Conservation (phyloP, 2,113 vertebrate species). For the Tyrannus savana region DNA sequence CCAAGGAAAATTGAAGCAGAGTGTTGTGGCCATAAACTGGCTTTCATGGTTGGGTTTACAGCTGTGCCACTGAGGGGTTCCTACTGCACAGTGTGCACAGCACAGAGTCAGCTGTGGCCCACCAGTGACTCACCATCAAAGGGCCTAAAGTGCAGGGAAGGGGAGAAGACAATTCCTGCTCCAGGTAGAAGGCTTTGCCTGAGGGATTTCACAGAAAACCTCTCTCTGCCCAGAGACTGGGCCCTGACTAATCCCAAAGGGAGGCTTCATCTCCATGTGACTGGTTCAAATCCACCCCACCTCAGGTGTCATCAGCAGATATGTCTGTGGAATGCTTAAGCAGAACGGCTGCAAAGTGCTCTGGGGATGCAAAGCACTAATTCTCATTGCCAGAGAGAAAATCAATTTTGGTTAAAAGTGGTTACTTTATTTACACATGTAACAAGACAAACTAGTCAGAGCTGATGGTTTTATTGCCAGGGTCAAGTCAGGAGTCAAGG, state of each 20-base stretch:
- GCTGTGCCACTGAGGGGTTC: conserved; percentile 80
- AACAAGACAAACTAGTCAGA: neutral
- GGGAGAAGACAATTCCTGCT: neutral
- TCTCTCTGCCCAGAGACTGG: neutral
- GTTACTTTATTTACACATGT: neutral
- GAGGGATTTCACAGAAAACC: neutral
- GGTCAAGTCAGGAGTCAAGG: neutral
- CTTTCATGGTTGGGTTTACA: conserved; percentile 82
- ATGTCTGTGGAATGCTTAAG: neutral
- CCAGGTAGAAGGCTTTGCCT: neutral
- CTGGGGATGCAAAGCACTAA: neutral
- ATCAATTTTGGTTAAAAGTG: neutral
- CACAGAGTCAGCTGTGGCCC: conserved; percentile 12
- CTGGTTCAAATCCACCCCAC: neutral
- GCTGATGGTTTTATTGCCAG: neutral
- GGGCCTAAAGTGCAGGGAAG: neutral
- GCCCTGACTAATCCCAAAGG: neutral
- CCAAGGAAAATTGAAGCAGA: conserved; percentile 78
- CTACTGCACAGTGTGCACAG: neutral
- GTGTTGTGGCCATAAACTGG: conserved; percentile 70
- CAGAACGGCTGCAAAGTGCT: neutral
- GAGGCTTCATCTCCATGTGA: neutral
- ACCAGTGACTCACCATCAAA: neutral
- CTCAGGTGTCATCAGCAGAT: neutral
- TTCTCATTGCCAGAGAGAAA: neutral